Base-by-base conservation (phyloP, 2,113 vertebrate species). In the Prinia subflava region DNA sequence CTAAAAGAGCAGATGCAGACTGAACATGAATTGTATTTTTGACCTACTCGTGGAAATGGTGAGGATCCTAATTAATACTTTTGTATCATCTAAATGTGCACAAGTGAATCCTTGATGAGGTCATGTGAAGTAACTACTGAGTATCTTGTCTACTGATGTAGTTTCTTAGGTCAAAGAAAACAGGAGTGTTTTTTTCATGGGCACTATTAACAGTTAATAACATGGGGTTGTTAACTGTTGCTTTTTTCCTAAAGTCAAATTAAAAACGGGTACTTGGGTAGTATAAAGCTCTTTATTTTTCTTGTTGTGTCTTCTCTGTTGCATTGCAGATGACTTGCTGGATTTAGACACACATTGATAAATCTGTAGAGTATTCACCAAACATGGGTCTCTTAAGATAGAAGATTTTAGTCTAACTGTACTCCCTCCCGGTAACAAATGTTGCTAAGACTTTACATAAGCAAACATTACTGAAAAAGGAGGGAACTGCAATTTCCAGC, bases 231-330 rank as follows among this genome's bases (percentile, higher is more conserved):
- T 60, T 74, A 74, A 17, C 37, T 15, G 39, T 59, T 71, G 17
- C 1, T 63, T 80, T 94, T 81, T 84, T 75, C 46, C 33, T 69
- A 76, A 96, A 92, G 80, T 50, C 27, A 90, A 88, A 93, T 94
- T 87, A 90, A 93, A 96, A 59, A 28, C 10, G 25, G 44, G 50
- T 77, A 44, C 30, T 50, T 65, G 87, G 30, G 57, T 87, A 90
- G 27, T 91, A 84, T 87, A 59, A 92, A 91, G 87, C 83, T 95
- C 30, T 70, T 88, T 83, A 47, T 53, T 89, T 63, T 78, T 89
- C 75, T 91, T 95, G 7, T 67, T 42, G 73, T 91, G 91, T 83
- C 59, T 87, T 70, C 83, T 95, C 41, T 69, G 46, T 69, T 95
- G 73, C 46, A 76, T 41, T 95, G 60, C 63, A 89, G 88, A 73